Base-by-base conservation (phyloP, 2,113 vertebrate species). In the Neogobius melanostomus region DNA sequence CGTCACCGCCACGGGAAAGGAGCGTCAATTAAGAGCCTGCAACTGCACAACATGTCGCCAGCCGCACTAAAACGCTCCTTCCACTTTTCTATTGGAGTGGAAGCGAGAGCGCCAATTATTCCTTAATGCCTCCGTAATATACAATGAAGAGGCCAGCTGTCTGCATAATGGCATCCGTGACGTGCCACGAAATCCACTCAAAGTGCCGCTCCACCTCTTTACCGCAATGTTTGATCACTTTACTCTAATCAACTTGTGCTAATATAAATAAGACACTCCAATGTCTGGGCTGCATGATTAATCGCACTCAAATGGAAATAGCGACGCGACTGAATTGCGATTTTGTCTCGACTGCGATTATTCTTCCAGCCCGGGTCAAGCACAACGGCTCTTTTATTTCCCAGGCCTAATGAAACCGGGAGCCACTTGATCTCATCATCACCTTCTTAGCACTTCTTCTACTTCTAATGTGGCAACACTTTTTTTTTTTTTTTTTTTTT, bases 211-310 rank as follows among this genome's bases (percentile, higher is more conserved):
- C 56, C 16, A n/a, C 66, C 47, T 21, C 28, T 44, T 21, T 66
- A 11, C 45, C 16, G 69, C 77, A 75, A 80, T 76, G 85, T 85
- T 85, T 81, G 71, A 90, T 76, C 52, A 17, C 69, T 77, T 81
- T 74, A 69, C 74, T 52, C 49, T 4, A 74, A 76, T 64, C 69
- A 63, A 42, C 47, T 0, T 44, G 60, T 83, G 71, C 76, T 83
- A 65, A 69, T 60, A 67, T 46, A 46, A 71, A 71, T 69, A 46
- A 71, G 72, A 71, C 42, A 11, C 64, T 66, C 69, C 36, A 67
- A 64, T 5, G 28, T 36, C 28, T 36, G 28, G 28, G 28, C 28
- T 36, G 28, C 28, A 5, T 2, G 3, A 36, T 36, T 36, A 36
- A 36, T 36, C 28, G 28, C 28, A 36, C 28, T 36, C 28, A 36